phyloP scores from a whole-genome alignment of 2,888 invertebrate genomes.

The Crepidodera aurea region DNA sequence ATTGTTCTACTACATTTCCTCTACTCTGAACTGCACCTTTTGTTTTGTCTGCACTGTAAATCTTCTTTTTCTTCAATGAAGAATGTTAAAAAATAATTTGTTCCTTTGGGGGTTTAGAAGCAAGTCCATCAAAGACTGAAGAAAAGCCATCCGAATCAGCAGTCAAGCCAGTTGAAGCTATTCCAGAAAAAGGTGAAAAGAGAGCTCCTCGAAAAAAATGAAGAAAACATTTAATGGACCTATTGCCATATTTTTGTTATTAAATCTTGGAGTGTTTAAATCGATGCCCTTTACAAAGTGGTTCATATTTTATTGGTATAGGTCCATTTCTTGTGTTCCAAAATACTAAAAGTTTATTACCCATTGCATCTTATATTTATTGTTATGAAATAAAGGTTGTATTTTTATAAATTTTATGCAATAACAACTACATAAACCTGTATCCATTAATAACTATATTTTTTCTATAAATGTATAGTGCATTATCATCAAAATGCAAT shows the following conservation, averaged over 20 bases:
- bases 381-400: slow-evolving; percentile 33
- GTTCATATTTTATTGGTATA: slow-evolving; percentile 26
- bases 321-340: slow-evolving; percentile 29
- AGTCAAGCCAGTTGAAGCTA: slow-evolving; percentile 35
- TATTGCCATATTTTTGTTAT: slow-evolving; percentile 19
- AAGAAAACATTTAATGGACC: slow-evolving; percentile 33
- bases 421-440: slow-evolving; percentile 23
- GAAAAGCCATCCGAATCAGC: slow-evolving; percentile 50
- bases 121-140: slow-evolving; percentile 46
- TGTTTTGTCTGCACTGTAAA: no score
- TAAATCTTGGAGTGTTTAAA: slow-evolving; percentile 6
- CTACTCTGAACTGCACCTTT: not conserved
- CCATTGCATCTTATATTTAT: slow-evolving; percentile 29
- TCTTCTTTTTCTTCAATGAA: slow-evolving; percentile 1
- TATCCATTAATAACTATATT: not conserved
- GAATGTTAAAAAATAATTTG: slow-evolving; percentile 29
- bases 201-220: slow-evolving; percentile 30
- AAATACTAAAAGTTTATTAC: slow-evolving; percentile 11
- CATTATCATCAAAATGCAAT: not conserved
- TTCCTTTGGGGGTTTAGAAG: slow-evolving; percentile 41
- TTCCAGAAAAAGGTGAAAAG: slow-evolving; percentile 34
- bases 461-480: not conserved
- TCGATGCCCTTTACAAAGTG: slow-evolving; percentile 1
- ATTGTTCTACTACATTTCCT: no score
- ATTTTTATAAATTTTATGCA: slow-evolving; percentile 33